Conservation (phyloP, 2,113 vertebrate genomes). For the Ariopsis seemanni region DNA sequence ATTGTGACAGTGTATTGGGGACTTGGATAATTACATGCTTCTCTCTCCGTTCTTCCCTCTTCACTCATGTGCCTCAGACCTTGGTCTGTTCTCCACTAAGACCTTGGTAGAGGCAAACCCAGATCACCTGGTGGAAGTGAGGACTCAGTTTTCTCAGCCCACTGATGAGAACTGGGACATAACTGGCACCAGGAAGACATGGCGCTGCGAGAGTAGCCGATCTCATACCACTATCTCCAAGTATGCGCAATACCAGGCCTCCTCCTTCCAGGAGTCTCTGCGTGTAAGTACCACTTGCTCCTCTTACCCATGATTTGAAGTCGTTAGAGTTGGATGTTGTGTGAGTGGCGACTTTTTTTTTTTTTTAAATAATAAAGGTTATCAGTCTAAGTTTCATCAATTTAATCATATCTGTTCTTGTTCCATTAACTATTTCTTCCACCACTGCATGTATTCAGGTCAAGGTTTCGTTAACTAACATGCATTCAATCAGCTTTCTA, state of each 20-base stretch:
- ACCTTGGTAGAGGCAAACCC: constrained; percentile 97
- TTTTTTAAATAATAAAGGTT: background rate
- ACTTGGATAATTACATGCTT: background rate
- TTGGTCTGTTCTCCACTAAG: constrained; percentile 98
- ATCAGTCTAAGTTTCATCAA: background rate
- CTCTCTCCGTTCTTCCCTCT: background rate
- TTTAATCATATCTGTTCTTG: background rate
- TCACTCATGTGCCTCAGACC: constrained; percentile 69
- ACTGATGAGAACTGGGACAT: constrained; percentile 98
- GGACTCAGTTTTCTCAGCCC: constrained; percentile 92
- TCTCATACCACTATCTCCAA: constrained; percentile 96
- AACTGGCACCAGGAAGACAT: constrained; percentile 90
- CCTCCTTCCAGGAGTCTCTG: constrained; percentile 97
- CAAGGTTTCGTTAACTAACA: background rate
- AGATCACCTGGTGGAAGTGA: constrained; percentile 95
- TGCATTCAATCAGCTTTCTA: background rate
- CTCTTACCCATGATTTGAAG: background rate
- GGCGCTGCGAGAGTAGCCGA: constrained; percentile 96
- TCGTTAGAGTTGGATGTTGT: too few species aligned
- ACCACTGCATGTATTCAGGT: background rate
- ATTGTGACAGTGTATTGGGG: background rate
- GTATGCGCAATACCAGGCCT: constrained; percentile 98
- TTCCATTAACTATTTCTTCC: background rate
- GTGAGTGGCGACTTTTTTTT: background rate
- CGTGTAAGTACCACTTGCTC: constrained; percentile 75